Percentiles rank a stretch among this genome's conserved stretches.
phyloP scores from a whole-genome alignment of 2,888 invertebrate species.

The Notocelia uddmanniana region DNA sequence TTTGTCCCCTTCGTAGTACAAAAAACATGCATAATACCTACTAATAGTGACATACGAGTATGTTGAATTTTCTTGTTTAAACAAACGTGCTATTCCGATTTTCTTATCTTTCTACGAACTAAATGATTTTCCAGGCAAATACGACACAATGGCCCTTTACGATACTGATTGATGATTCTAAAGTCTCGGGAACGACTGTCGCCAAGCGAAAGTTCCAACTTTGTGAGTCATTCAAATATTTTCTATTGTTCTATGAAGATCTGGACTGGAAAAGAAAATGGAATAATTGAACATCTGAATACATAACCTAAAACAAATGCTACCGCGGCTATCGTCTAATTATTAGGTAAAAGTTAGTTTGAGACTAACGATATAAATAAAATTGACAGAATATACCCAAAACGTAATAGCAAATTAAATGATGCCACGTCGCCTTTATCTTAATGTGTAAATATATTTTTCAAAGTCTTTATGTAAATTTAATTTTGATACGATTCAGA shows the following conservation, averaged over 20 bases:
- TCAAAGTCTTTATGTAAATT: neutral
- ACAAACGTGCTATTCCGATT: neutral
- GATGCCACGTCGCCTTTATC: too few species aligned
- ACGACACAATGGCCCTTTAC: constrained; percentile 19
- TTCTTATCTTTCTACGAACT: constrained; percentile 1
- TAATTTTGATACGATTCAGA: neutral
- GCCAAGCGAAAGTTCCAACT: constrained; percentile 23
- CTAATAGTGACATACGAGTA: too few species aligned
- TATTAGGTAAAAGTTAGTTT: neutral
- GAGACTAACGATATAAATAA: neutral
- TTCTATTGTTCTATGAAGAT: constrained; percentile 26
- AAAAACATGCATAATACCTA: too few species aligned
- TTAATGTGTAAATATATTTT: neutral
- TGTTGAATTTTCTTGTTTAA: too few species aligned
- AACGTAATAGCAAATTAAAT: neutral
- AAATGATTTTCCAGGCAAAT: constrained; percentile 27
- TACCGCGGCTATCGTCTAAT: neutral
- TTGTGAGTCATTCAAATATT: constrained; percentile 28
- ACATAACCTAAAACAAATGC: neutral
- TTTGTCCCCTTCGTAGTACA: too few species aligned
- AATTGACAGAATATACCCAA: neutral
- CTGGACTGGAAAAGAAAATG: constrained; percentile 8
- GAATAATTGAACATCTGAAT: constrained; percentile 17
- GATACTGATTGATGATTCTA: constrained; percentile 26
- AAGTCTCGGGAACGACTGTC: constrained; percentile 30